A percentile compares a stretch with the other conserved stretches of the same genome.
phyloP scores from a whole-genome alignment of 2,113 vertebrate species.

The Antidorcas marsupialis region DNA sequence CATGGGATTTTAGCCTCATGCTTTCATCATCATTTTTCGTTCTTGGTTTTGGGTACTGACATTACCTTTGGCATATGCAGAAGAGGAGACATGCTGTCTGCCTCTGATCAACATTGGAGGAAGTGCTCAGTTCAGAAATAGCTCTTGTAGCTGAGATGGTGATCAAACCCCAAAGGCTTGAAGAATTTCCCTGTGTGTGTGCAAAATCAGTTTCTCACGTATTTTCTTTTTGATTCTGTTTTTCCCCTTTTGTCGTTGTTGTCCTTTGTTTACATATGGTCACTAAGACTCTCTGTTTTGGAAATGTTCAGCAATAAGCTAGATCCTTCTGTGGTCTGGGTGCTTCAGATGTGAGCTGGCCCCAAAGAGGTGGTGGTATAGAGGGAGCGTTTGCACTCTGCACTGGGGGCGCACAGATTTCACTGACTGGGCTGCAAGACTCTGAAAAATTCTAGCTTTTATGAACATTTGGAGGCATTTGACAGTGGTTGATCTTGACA shows the following conservation, averaged over 20 bases:
- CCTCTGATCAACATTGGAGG: not conserved
- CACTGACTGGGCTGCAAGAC: not conserved
- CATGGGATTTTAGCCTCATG: not conserved
- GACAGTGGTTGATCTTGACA: not conserved
- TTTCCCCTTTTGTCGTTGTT: not conserved
- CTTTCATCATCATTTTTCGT: conserved; percentile 39
- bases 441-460: not conserved
- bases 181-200: not conserved
- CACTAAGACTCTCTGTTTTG: not conserved
- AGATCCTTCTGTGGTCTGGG: not conserved
- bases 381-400: not conserved
- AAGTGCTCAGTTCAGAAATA: not conserved
- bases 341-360: not conserved
- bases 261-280: not conserved
- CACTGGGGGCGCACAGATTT: not conserved
- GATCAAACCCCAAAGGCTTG: not conserved
- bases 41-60: conserved; percentile 26
- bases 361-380: not conserved
- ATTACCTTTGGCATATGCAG: not conserved
- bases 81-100: not conserved
- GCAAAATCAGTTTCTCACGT: not conserved
- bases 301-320: not conserved
- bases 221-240: not conserved
- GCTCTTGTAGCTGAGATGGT: not conserved
- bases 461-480: not conserved